A percentile compares a stretch with the other conserved stretches of the same genome.
These are phyloP conservation scores for Uria aalge DNA, from an alignment of 2,113 vertebrate species.

Conservation along the genomic window DNA sequence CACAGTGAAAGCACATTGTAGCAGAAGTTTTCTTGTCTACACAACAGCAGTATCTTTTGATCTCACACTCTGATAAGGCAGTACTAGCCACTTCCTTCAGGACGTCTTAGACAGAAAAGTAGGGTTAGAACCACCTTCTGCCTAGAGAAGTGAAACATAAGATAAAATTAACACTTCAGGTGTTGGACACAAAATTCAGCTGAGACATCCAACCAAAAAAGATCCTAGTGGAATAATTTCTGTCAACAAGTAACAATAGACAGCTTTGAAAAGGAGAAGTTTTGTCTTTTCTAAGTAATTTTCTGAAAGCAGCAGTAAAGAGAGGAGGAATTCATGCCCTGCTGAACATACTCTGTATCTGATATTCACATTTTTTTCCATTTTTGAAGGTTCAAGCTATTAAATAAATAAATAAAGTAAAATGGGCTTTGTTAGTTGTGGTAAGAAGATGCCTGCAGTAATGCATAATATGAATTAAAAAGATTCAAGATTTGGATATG, in stretches of 20 bases:
- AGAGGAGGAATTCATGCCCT: not conserved
- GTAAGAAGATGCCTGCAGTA: not conserved
- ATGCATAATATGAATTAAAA: not conserved
- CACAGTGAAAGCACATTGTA: not conserved
- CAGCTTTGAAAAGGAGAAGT: not conserved
- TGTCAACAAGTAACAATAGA: not conserved
- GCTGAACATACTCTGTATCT: not conserved
- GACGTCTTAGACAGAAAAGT: not conserved
- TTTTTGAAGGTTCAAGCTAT: not conserved
- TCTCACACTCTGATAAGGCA: not conserved
- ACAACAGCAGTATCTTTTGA: not conserved
- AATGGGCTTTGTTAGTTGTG: not conserved
- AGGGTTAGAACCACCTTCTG: not conserved
- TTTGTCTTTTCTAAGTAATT: not conserved
- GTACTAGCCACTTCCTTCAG: not conserved
- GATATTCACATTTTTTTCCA: not conserved
- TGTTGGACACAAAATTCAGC: not conserved
- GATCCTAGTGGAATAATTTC: not conserved
- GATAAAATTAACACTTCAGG: not conserved
- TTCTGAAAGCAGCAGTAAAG: not conserved
- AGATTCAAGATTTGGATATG: not conserved
- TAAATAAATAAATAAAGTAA: not conserved
- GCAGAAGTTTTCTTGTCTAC: not conserved
- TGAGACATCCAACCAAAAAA: not conserved
- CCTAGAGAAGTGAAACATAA: not conserved